Percentiles rank a stretch among this genome's conserved stretches.
These are phyloP conservation scores for Thelaira solivaga DNA, from an alignment of 2,888 invertebrate species.

Conservation along the genomic window DNA sequence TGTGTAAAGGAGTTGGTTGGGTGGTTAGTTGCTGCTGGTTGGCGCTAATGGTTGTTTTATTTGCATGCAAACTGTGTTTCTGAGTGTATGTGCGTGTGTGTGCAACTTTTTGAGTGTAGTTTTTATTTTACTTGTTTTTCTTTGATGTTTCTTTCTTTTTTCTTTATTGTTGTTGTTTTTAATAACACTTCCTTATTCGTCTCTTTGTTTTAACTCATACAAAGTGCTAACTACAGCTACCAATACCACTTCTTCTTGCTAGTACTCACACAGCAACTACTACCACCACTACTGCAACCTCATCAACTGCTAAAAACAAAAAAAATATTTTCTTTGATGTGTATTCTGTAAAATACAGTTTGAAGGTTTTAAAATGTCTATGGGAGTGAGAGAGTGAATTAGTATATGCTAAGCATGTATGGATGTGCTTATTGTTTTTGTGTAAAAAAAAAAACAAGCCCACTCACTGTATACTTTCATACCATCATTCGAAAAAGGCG, in stretches of 20 bases:
- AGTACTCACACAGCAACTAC: constrained; percentile 13
- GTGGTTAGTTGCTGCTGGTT: constrained; percentile 31
- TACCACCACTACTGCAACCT: constrained; percentile 3
- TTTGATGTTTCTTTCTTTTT: constrained; percentile 37
- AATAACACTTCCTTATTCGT: constrained; percentile 53
- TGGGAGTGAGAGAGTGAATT: neutral
- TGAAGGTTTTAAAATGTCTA: constrained; percentile 46
- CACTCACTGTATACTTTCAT: neutral
- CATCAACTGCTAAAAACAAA: constrained; percentile 26
- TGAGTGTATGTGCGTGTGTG: neutral
- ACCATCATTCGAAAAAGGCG: constrained; percentile 45
- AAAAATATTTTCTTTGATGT: constrained; percentile 53
- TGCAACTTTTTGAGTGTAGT: neutral
- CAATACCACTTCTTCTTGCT: constrained; percentile 9
- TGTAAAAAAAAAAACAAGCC: constrained; percentile 5
- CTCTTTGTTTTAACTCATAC: constrained; percentile 39
- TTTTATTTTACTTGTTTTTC: constrained; percentile 40
- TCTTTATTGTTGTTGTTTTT: constrained; percentile 26
- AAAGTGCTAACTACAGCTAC: constrained; percentile 40
- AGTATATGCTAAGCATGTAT: neutral
- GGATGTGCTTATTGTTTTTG: constrained; percentile 17
- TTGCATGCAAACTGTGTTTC: neutral
- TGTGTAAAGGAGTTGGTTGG: neutral
- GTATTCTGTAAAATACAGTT: constrained; percentile 42
- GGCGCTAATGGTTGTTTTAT: constrained; percentile 30